Conservation (phyloP, 2,113 vertebrate genomes). For the Tachysurus vachellii region DNA sequence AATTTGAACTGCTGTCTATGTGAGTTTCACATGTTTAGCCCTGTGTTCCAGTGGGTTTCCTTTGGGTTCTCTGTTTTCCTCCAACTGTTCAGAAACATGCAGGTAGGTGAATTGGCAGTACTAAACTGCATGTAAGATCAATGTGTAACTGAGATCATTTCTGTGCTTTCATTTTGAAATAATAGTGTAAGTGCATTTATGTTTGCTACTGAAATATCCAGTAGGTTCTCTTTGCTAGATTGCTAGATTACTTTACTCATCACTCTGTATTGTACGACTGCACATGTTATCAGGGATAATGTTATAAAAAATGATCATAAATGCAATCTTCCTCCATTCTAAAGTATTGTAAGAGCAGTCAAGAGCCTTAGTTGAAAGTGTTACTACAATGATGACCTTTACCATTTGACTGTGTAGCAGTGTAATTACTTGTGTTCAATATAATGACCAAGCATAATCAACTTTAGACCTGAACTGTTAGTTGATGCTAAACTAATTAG, state of each 20-base stretch:
- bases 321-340: neutral
- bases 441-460: neutral
- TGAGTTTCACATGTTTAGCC: neutral
- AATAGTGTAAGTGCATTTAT: neutral
- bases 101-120: neutral
- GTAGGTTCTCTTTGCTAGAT: neutral
- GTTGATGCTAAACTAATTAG: constrained; percentile 7
- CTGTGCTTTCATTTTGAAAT: neutral
- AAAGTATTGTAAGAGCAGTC: neutral
- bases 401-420: neutral
- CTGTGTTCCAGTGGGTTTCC: neutral
- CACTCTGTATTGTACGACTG: too few relatives aligned
- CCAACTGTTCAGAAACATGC: neutral
- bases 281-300: neutral
- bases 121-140: neutral
- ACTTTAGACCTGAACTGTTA: neutral
- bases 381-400: constrained; percentile 5
- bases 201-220: neutral
- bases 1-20: neutral
- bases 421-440: constrained; percentile 14
- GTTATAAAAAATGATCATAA: neutral
- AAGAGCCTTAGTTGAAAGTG: neutral
- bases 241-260: neutral
- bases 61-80: neutral
- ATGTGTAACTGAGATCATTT: neutral